phyloP scores from a whole-genome alignment of 1,140 invertebrate genomes.

The Drosophila pandora region DNA sequence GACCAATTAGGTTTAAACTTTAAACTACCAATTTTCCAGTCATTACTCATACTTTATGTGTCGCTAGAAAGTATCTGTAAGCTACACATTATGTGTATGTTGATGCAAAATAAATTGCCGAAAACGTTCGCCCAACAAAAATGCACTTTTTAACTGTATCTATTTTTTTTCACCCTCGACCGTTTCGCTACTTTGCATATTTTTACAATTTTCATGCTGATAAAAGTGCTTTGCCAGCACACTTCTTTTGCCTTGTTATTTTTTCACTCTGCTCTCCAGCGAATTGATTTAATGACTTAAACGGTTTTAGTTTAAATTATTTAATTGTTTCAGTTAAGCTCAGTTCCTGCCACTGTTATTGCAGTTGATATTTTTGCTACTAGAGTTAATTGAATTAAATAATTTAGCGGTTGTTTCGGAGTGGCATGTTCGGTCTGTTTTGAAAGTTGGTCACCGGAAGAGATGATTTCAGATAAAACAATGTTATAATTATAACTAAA shows the following conservation, averaged over 20 bases:
- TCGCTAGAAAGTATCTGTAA: not conserved
- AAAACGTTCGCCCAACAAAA: not conserved
- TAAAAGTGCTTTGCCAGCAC: conserved; percentile 41
- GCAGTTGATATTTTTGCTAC: not conserved
- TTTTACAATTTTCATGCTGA: conserved; percentile 50
- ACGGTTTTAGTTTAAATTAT: conserved; percentile 63
- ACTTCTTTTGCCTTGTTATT: conserved; percentile 9
- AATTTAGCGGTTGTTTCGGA: conserved; percentile 50
- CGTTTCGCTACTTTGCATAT: conserved; percentile 56
- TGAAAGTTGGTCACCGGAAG: conserved; percentile 16
- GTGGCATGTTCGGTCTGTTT: not conserved
- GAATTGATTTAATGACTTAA: conserved; percentile 74
- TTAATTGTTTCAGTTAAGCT: conserved; percentile 59
- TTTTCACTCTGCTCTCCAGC: not conserved
- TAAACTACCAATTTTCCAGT: conserved; percentile 7
- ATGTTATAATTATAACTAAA: not conserved
- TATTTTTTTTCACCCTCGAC: conserved; percentile 16
- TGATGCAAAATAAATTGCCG: conserved; percentile 41
- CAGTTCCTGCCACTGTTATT: conserved; percentile 1
- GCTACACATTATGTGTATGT: not conserved
- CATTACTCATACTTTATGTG: conserved; percentile 15
- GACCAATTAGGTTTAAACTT: conserved; percentile 37
- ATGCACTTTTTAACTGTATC: conserved; percentile 12
- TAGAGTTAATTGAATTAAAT: conserved; percentile 70
- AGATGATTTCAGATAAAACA: not conserved